Conservation (phyloP, 2,888 invertebrate genomes). For the Nemotelus pantherinus region DNA sequence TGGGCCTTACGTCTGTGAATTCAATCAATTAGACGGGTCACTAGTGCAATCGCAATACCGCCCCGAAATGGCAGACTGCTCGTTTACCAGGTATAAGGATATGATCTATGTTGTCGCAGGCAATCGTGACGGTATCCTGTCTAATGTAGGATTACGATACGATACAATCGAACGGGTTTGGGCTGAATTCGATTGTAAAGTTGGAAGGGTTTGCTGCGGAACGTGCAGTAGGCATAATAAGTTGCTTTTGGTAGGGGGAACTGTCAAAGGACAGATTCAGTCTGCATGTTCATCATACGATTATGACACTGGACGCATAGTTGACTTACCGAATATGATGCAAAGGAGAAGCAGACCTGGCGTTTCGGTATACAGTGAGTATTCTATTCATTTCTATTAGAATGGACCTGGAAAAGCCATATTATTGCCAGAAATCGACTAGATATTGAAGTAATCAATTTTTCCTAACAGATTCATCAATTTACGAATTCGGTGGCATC, state of each 20-base stretch:
- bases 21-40: not conserved
- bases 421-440: not conserved
- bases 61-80: constrained; percentile 1
- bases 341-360: constrained; percentile 3
- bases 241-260: constrained; percentile 12
- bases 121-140: not conserved
- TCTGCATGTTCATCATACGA: constrained; percentile 6
- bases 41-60: not conserved
- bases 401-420: not conserved
- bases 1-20: not conserved
- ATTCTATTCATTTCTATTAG: not conserved
- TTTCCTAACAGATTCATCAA: constrained; percentile 7
- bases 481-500: constrained; percentile 20
- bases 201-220: constrained; percentile 5
- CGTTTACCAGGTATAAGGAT: constrained; percentile 13
- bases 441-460: not conserved
- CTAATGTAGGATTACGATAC: constrained; percentile 9
- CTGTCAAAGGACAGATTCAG: not conserved
- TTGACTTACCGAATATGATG: not conserved
- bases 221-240: not conserved
- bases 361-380: constrained; percentile 18
- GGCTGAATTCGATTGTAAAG: constrained; percentile 8
- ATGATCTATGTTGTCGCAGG: constrained; percentile 23
- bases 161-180: not conserved
- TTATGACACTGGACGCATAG: constrained; percentile 15